Evolutionary conservation across 1,140 invertebrate species (phyloP).

Genomic region (Meteorus sp.): DNA sequence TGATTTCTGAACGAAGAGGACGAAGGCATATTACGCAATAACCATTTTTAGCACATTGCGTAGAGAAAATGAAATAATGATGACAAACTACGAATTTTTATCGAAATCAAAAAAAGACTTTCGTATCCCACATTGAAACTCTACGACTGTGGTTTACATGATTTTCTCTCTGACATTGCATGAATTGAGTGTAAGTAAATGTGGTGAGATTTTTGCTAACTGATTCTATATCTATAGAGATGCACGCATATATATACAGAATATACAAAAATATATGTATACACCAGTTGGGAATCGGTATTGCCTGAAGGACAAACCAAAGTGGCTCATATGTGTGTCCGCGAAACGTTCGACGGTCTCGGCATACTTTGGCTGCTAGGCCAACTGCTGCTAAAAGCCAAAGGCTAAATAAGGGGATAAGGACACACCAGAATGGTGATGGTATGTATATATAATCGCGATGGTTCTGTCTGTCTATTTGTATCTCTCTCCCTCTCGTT

Average conservation of each 20-base stretch:
- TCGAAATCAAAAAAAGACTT: too few species aligned
- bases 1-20: too few species aligned
- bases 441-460: too few species aligned
- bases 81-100: too few species aligned
- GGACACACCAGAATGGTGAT: constrained; percentile 1
- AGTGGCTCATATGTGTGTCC: not conserved
- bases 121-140: too few species aligned
- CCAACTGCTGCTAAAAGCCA: constrained; percentile 22
- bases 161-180: too few species aligned
- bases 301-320: constrained; percentile 11
- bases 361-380: constrained; percentile 26
- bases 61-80: too few species aligned
- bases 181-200: not conserved
- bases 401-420: constrained; percentile 39
- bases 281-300: not conserved
- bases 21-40: too few species aligned
- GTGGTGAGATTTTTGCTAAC: constrained; percentile 17
- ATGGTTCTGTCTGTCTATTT: too few species aligned
- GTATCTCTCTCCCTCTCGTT: not conserved
- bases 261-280: not conserved
- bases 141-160: too few species aligned
- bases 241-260: not conserved
- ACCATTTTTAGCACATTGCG: too few species aligned
- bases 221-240: too few species aligned
- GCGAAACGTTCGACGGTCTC: not conserved